Base-by-base conservation (phyloP, 2,888 invertebrate genomes). In the Anoplius nigerrimus region DNA sequence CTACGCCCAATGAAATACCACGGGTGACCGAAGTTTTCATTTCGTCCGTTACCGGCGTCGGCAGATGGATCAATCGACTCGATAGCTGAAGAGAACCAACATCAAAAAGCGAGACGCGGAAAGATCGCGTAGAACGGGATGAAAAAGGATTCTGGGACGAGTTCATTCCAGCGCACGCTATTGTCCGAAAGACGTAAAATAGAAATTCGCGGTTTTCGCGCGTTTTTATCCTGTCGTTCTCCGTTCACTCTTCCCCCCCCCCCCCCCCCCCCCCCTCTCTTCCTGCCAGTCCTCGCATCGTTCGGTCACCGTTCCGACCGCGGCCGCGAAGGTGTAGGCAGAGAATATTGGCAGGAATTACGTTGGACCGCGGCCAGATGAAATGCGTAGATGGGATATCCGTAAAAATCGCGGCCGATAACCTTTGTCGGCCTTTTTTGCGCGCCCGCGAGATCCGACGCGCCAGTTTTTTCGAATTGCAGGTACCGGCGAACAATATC, bases 311-410 rank as follows among this genome's bases (percentile, higher is more conserved):
- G 21, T n/a, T n/a, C 13, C 21, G 20, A 15, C 6, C 13, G 24
- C 2, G 5, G 16, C 13, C 18, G 27, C 27, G 20, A 18, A 54
- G 16, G 34, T 27, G 34, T 54, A 24, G 34, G 16, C 56, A 21
- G 34, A 21, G 56, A 15, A 56, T 43, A 56, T 43, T 20, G 42
- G n/a, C 21, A 18, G n/a, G 53, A 59, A 68, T 68, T 58, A 62
- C 53, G 52, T 46, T 67, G 69, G 53, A 57, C 56, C 55, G 24
- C 15, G 68, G 54, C 58, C 53, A 69, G 69, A 61, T 69, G 66
- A 69, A 66, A 45, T 52, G 60, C 60, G 42, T 20, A 61, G 61
- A 60, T 56, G 45, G 52, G 34, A 45, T 57, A 61, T 45, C 55
- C 18, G n/a, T 42, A n/a, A 34, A 62, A 70, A 68, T 62, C 62